phyloP scores from a whole-genome alignment of 1,140 invertebrate genomes.

The Copidosoma floridanum region DNA sequence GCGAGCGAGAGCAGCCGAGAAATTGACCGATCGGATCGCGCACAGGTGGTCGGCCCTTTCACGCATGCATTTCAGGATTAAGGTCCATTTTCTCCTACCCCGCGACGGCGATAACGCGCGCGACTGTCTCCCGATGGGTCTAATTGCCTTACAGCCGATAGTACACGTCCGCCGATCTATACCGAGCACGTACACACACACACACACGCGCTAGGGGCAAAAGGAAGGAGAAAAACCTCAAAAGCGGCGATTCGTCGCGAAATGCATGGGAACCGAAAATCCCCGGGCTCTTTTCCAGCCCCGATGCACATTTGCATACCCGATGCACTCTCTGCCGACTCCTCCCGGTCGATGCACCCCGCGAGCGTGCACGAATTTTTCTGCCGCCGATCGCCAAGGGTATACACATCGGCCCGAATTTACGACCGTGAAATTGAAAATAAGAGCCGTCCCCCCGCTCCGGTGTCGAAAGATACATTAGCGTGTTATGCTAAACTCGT shows the following conservation, averaged over 20 bases:
- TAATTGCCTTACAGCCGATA: too few relatives aligned
- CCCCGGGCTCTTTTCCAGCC: slow-evolving; percentile 14
- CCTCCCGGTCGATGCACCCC: slow-evolving; percentile 27
- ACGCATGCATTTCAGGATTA: too few relatives aligned
- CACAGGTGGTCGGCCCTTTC: too few relatives aligned
- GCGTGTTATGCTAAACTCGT: too few relatives aligned
- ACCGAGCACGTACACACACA: too few relatives aligned
- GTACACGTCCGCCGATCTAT: neutral
- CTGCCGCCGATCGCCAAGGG: neutral
- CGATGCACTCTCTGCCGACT: slow-evolving; percentile 15
- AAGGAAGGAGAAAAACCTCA: slow-evolving; percentile 21
- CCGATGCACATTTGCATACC: slow-evolving; percentile 17
- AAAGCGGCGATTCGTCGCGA: slow-evolving; percentile 30
- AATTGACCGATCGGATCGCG: too few relatives aligned
- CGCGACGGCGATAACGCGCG: too few relatives aligned
- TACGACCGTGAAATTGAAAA: slow-evolving; percentile 4
- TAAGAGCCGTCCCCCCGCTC: neutral
- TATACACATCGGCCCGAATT: too few relatives aligned
- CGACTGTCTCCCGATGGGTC: too few relatives aligned
- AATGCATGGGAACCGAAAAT: slow-evolving; percentile 45
- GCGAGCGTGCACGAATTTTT: slow-evolving; percentile 8
- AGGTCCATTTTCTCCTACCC: too few relatives aligned
- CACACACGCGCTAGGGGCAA: slow-evolving; percentile 35
- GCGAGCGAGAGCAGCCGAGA: too few relatives aligned
- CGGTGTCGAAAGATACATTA: slow-evolving; percentile 18